Evolutionary conservation across 1,140 invertebrate genomes (phyloP), one percentile per base, ranked within the genome.

Genomic region (Plectrocnemia conspersa): DNA sequence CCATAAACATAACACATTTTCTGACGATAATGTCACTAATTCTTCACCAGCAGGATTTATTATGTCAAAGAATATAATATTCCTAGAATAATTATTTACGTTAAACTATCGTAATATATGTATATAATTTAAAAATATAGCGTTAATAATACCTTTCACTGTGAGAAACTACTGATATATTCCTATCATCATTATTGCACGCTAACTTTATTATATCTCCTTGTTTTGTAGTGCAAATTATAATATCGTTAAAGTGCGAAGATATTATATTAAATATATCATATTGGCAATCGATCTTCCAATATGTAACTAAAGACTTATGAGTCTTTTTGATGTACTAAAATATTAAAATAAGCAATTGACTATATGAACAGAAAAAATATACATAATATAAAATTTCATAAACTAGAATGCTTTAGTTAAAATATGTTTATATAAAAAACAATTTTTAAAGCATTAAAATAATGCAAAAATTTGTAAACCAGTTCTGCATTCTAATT

Each of bases 241-340:
- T 69, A 32, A 58, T 42, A 38, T 73, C 69, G n/a, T 63, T 63
- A 13, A 54, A 59, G 0, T 65, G 40, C 40, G 68, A 73, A 2
- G 67, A 63, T 3, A 73, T 44, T 13, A 74, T 65, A 5, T 66
- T 64, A 27, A 59, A 33, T 33, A 75, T 66, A 0, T 47, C 13
- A n/a, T 68, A 66, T 0, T 64, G 44, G 0, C 63, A 54, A 4
- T 36, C 23, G 49, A 63, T 65, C 5, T 38, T 64, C 66, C 66
- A 73, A 2, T 49, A 63, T 5, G 68, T 65, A 18, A 63, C 63
- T 72, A 72, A 75, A 21, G 64, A 61, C 4, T 59, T 61, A 3
- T 71, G 67, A 1, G 52, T 40, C 52, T 71, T 74, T 56, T 67
- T 70, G 40, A 71, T 29, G 33, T 62, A 63, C 69, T 71, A 49